Conservation (phyloP, 1,140 invertebrate genomes). For the Temnothorax nylanderi region DNA sequence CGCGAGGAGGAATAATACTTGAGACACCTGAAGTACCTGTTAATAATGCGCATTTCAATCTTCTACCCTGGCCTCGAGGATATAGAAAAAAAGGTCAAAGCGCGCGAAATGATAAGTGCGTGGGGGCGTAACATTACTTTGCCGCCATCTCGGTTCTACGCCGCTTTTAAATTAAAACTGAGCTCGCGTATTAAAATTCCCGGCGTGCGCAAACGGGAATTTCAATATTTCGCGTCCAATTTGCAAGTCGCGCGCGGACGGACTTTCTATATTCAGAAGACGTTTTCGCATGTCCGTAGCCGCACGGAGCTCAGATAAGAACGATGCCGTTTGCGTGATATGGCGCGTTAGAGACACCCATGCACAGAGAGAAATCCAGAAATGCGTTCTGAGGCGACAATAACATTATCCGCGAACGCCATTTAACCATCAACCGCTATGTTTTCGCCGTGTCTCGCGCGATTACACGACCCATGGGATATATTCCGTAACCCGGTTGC, state of each 20-base stretch:
- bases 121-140: slow-evolving; percentile 1
- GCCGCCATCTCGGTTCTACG: background rate
- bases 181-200: slow-evolving; percentile 26
- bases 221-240: slow-evolving; percentile 62
- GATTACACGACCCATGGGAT: slow-evolving; percentile 24
- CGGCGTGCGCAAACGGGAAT: slow-evolving; percentile 8
- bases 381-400: background rate
- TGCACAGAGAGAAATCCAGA: background rate
- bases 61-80: background rate
- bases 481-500: background rate
- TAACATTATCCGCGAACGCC: background rate
- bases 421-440: background rate
- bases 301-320: slow-evolving; percentile 3
- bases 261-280: slow-evolving; percentile 47
- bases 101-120: background rate
- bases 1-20: slow-evolving; percentile 34
- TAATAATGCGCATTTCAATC: slow-evolving; percentile 61
- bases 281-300: background rate
- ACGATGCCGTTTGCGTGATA: background rate
- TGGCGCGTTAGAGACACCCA: background rate
- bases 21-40: slow-evolving; percentile 26
- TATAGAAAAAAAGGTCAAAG: slow-evolving; percentile 1
- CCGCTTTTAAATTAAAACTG: slow-evolving; percentile 54
- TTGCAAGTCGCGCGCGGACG: slow-evolving; percentile 15
- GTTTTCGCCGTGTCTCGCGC: background rate